Evolutionary conservation across 1,140 invertebrate genomes (phyloP), one percentile per base, ranked within the genome.

Genomic region (Oryctes rhinoceros): DNA sequence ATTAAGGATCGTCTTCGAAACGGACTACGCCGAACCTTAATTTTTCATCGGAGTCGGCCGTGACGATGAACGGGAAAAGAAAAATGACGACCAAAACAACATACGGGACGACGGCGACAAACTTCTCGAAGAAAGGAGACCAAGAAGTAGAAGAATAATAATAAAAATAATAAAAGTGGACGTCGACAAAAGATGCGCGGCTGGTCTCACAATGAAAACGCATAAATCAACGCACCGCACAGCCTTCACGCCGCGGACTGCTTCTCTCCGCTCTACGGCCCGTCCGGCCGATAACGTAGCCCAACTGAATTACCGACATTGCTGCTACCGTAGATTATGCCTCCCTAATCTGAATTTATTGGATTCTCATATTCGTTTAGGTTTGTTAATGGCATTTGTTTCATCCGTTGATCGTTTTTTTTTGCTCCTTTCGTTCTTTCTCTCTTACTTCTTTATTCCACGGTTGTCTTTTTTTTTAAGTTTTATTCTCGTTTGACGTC

Each of bases 361-460:
- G 79, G 79, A 49, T 79, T 47, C 65, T 74, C 79, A 74, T 74
- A 75, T 79, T 79, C 79, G 79, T 79, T 79, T 79, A 47, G 67
- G 79, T 79, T 79, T 75, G 79, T 79, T 79, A 79, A 79, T 79
- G 71, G 18, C 79, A 30, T 79, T 79, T 79, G 79, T 79, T 79
- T 67, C 62, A 18, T 67, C n/a, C 62, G 62, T 24, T 67, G 62
- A 9, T 18, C 3, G 53, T 59, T 11, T 20, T 20, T 59, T 39
- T 39, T 39, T 7, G 3, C 53, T 59, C 53, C 18, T 59, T 59
- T 59, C 53, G n/a, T n/a, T n/a, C 13, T 59, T 59, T 59, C 53
- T 15, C 4, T 67, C 18, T 67, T 5, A 18, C 11, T 67, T n/a
- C n/a, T n/a, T n/a, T n/a, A n/a, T n/a, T n/a, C n/a, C n/a, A n/a